Evolutionary conservation across 2,888 invertebrate genomes (phyloP), one percentile per base, ranked within the genome.

Genomic region (Xanthorhoe designata): DNA sequence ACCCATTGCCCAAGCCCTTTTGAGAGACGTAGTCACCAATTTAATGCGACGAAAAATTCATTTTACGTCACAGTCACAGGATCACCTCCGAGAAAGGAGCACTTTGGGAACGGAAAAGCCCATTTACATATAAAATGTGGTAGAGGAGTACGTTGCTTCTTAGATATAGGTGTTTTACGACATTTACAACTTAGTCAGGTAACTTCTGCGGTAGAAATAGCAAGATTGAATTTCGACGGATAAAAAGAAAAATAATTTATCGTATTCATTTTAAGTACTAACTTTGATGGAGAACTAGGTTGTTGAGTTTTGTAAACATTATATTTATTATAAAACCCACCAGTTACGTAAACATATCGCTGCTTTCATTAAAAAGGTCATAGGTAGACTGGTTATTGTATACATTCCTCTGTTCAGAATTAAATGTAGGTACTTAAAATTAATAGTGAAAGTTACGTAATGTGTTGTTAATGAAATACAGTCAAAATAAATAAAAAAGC

Each of bases 121-220:
- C 81, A 87, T 88, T 88, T 88, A 83, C 87, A 87, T 86, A 86
- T 81, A 83, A 86, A 88, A 84, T 80, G 82, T 79, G 77, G 76
- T 74, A 71, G 72, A 75, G 66, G 76, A 72, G 15, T 71, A 69
- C 59, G 61, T 61, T 60, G 55, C 68, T 67, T 56, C 45, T 71
- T 64, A 73, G 66, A 74, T 71, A 73, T 70, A 73, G 59, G 67
- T 61, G 64, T 70, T 58, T 63, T 63, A 71, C 57, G 51, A 64
- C 61, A 60, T 69, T 56, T 47, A 62, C 60, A 54, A 47, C 47
- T 35, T 45, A 29, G 52, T 13, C 32, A 61, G 17, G 38, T 24
- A 57, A 47, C n/a, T 49, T 57, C 57, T 57, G 47, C 24, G 80
- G 71, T 78, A 80, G 84, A 81, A 49, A 29, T 24, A 29, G 13